Evolutionary conservation across 2,797 vertebrate genomes (phyloP).

Genomic region (Odontamblyopus rebecca): DNA sequence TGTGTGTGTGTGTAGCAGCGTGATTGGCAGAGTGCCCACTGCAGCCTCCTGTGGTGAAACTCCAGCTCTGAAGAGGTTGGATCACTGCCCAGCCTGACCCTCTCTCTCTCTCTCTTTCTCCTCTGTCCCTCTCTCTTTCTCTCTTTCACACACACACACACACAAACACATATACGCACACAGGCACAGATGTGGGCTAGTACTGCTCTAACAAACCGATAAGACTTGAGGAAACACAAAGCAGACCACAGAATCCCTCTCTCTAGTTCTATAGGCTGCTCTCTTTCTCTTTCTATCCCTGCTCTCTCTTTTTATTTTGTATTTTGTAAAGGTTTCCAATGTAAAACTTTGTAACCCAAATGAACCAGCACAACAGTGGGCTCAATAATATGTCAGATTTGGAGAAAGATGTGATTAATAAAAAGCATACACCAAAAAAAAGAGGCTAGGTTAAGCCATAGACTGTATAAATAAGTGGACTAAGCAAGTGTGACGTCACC

Average conservation of each 20-base stretch:
- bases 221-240: slow-evolving; percentile 15
- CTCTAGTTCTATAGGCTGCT: background rate
- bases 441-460: too few relatives aligned
- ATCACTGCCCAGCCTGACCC: slow-evolving; percentile 65
- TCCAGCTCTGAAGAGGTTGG: slow-evolving; percentile 64
- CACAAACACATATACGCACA: slow-evolving; percentile 12
- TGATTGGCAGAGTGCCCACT: slow-evolving; percentile 63
- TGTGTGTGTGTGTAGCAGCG: slow-evolving; percentile 17
- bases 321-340: background rate
- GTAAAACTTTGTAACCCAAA: background rate
- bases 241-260: slow-evolving; percentile 3
- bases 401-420: too few relatives aligned
- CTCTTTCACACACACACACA: slow-evolving; percentile 3
- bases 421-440: too few relatives aligned
- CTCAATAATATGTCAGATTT: too few relatives aligned
- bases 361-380: background rate
- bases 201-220: slow-evolving; percentile 29
- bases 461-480: too few relatives aligned
- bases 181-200: slow-evolving; percentile 15
- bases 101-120: background rate
- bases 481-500: too few relatives aligned
- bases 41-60: slow-evolving; percentile 66
- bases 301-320: background rate
- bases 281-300: background rate
- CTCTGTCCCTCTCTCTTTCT: background rate